Percentiles rank a stretch among this genome's conserved stretches.
phyloP scores from a whole-genome alignment of 2,113 vertebrate genomes.

The Eubucco bourcierii region DNA sequence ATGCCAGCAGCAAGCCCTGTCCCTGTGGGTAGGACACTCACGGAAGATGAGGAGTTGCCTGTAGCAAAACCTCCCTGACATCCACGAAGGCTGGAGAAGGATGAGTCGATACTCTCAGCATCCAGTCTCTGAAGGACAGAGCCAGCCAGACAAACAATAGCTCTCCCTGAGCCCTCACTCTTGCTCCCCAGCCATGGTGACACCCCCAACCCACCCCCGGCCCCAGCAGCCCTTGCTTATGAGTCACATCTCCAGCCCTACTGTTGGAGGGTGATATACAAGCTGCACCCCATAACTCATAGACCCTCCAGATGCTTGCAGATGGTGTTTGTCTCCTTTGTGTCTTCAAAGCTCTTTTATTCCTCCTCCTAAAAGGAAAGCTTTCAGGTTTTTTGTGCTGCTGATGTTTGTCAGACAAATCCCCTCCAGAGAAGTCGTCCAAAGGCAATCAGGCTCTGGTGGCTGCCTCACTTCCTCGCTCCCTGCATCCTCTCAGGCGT shows the following conservation, averaged over 20 bases:
- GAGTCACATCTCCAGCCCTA: background rate
- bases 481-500: background rate
- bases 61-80: accelerated
- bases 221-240: background rate
- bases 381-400: background rate
- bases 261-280: accelerated
- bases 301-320: background rate
- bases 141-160: too few species aligned
- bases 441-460: background rate
- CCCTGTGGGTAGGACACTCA: accelerated
- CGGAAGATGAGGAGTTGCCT: background rate
- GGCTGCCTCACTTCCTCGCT: background rate
- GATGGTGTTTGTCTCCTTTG: background rate
- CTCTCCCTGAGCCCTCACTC: background rate
- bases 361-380: background rate
- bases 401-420: background rate
- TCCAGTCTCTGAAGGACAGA: background rate
- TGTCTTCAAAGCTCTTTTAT: background rate
- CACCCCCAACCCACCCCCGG: background rate
- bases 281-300: background rate
- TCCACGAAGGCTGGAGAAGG: background rate
- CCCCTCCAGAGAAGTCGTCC: background rate
- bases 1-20: background rate
- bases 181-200: accelerated
- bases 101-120: background rate